Evolutionary conservation across 2,113 vertebrate species (phyloP), one percentile per base, ranked within the genome.

Genomic region (Sorex fumeus): DNA sequence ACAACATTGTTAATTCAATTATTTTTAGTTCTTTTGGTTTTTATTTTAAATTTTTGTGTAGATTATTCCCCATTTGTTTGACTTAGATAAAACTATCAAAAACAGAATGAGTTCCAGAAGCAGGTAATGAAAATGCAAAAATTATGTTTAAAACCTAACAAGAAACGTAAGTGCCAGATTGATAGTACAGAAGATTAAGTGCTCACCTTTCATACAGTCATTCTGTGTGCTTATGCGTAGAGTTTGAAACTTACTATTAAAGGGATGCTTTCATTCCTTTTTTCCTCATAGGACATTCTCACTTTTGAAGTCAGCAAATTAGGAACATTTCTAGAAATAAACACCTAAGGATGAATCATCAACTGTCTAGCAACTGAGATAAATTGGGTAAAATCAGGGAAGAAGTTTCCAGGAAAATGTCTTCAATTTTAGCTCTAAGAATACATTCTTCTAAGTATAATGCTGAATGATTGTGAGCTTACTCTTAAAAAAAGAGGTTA

Each of bases 391-490:
- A 96, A 66, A 97, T 84, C 66, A 92, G 70, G 77, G 45, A 90
- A 97, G 90, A 84, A 76, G 34, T 60, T 90, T 53, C 43, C 92
- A 88, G 72, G 87, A 97, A 95, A 91, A 91, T 36, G n/a, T 90
- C 83, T 94, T 95, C 87, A 95, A 90, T 93, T 90, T 93, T 94
- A 95, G 93, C 94, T 92, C 47, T 90, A 95, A 91, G 60, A 93
- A 84, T 93, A 60, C 18, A 91, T 70, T 85, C 74, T 96, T 97
- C 93, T 85, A 94, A 95, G 91, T 94, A 94, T 94, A 97, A 94
- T 96, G 86, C 45, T 81, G 70, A 95, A 95, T 96, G 96, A 96
- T 96, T 94, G 66, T 21, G 95, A 95, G 89, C 90, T 94, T 96
- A 89, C 84, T 96, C 85, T 95, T 71, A 40, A 86, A 79, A 93